A percentile compares a stretch with the other conserved stretches of the same genome.
Conservation (phyloP, 2,113 vertebrate species). For the Eurypyga helias region DNA sequence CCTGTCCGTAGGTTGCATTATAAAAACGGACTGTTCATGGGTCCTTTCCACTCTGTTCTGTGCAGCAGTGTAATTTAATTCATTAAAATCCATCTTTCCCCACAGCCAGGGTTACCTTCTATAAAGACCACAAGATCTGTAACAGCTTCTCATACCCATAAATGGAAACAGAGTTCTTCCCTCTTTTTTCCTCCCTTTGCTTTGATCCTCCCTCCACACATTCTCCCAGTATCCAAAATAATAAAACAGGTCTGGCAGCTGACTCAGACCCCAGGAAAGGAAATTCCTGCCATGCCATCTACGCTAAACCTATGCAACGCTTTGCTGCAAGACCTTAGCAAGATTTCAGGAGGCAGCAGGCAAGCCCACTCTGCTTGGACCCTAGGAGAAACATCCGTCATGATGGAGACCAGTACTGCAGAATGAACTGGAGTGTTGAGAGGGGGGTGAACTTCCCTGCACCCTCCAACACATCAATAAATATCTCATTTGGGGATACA, state of each 20-base stretch:
- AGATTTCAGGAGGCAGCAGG: neutral
- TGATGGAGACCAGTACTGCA: neutral
- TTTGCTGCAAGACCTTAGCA: neutral
- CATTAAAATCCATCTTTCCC: neutral
- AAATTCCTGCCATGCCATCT: neutral
- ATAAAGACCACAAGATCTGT: neutral
- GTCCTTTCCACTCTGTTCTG: neutral
- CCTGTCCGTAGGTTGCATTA: neutral
- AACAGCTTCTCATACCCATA: neutral
- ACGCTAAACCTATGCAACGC: neutral
- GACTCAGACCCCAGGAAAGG: conserved; percentile 7
- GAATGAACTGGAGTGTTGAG: neutral
- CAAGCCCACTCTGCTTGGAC: neutral
- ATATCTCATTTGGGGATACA: neutral
- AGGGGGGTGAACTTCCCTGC: neutral
- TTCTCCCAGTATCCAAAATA: neutral
- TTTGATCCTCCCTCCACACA: neutral
- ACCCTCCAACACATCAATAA: neutral
- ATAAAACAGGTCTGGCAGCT: neutral
- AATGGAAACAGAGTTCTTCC: conserved; percentile 4
- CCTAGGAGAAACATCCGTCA: neutral
- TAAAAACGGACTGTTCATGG: neutral
- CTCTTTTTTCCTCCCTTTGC: neutral
- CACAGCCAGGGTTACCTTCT: neutral
- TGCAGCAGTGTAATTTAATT: neutral